Percentiles rank a stretch among this genome's conserved stretches.
Evolutionary conservation across 2,797 vertebrate species (phyloP).

Genomic region (Mus minutoides): DNA sequence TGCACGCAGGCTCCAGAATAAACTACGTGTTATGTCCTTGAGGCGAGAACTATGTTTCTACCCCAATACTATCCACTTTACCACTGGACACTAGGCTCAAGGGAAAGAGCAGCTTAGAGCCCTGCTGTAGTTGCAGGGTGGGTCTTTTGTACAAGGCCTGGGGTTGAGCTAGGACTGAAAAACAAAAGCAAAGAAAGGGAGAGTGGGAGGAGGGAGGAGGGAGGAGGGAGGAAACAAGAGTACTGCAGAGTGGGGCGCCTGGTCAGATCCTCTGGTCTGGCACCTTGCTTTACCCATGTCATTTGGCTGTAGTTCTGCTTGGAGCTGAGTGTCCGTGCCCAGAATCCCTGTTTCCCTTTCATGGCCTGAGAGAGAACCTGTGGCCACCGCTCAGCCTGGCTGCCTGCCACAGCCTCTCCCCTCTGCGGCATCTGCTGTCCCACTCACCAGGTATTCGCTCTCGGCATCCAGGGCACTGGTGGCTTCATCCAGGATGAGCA

Average conservation of each 20-base stretch:
- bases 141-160: not conserved
- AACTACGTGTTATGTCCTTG: not conserved
- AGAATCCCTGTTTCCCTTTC: not conserved
- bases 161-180: not conserved
- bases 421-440: fast-evolving
- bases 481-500: conserved; percentile 97
- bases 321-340: not conserved
- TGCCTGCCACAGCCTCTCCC: too few species aligned
- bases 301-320: not conserved
- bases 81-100: too few species aligned
- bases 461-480: conserved; percentile 96
- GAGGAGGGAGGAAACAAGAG: not conserved
- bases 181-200: not conserved
- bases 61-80: not conserved
- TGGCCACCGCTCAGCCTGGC: not conserved
- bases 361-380: not conserved
- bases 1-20: not conserved
- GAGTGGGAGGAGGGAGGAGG: not conserved
- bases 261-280: fast-evolving
- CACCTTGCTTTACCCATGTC: fast-evolving
- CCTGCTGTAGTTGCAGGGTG: too few species aligned
- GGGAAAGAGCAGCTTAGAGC: not conserved
- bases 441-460: conserved; percentile 94
- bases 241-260: fast-evolving
- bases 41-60: not conserved